Conservation (phyloP, 2,888 invertebrate genomes). For the Entomobrya multifasciata region DNA sequence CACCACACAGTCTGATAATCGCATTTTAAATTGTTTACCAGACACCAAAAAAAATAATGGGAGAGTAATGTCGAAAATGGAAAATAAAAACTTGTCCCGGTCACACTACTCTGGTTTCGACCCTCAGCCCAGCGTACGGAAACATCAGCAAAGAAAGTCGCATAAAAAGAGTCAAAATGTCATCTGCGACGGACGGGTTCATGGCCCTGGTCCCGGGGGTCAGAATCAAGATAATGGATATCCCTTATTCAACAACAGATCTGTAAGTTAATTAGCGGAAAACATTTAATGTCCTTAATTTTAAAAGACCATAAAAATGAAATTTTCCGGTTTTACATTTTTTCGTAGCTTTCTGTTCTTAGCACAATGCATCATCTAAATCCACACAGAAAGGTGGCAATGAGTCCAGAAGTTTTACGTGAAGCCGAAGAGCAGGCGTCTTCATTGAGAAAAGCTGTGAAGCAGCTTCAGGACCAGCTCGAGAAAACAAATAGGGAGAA, state of each 20-base stretch:
- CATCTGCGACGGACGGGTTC: conserved; percentile 25
- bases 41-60: too few species aligned
- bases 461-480: conserved; percentile 63
- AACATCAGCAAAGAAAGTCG: conserved; percentile 5
- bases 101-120: conserved; percentile 51
- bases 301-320: background rate
- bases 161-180: conserved; percentile 42
- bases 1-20: too few species aligned
- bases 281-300: background rate
- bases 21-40: too few species aligned
- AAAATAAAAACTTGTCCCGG: conserved; percentile 40
- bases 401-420: conserved; percentile 66
- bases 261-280: conserved; percentile 19
- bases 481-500: conserved; percentile 69
- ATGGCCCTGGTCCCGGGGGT: background rate
- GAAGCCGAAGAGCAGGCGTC: conserved; percentile 65
- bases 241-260: conserved; percentile 60
- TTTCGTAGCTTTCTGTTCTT: conserved; percentile 53
- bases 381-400: conserved; percentile 68
- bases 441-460: conserved; percentile 54
- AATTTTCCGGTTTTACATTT: background rate
- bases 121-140: conserved; percentile 8
- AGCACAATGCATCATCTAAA: conserved; percentile 67
- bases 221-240: conserved; percentile 45
- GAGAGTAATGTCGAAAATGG: conserved; percentile 39